Base-by-base conservation (phyloP, 2,888 invertebrate genomes). In the Alentia gelatinosa region DNA sequence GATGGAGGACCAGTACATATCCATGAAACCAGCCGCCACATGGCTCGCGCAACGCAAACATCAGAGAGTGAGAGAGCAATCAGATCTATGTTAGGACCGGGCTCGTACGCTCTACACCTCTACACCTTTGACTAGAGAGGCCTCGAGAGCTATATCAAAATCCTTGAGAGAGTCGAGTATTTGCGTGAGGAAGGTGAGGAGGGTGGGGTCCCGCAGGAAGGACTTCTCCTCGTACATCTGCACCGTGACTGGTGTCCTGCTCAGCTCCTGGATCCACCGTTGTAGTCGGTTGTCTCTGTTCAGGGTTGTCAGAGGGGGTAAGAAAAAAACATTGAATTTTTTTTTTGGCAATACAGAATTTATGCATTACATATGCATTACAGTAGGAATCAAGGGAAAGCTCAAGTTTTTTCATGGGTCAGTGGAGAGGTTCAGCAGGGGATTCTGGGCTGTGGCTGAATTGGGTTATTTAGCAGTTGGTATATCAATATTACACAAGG, bases 191-290 rank as follows among this genome's bases (percentile, higher is more conserved):
- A 98, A 98, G 93, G 98, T 98, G 92, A 98, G 97, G 63, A 99
- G 97, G 90, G 98, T 98, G 90, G 98, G 97, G 95, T 98, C 98
- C 91, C 99, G 97, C 92, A 99, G 97, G 96, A 99, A 99, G 90
- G 99, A 99, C 94, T 98, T 97, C 95, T 99, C 99, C 95, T 99
- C 99, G 95, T 98, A 99, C 98, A 99, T 98, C 95, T 98, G 98
- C 15, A 95, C 95, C 0, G 99, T 98, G 5, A 98, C 98, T 92
- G 98, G 98, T 30, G 98, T 98, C 94, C 97, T 97, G 0, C 99
- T 98, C 97, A 99, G 98, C 86, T 98, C 98, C n/a, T 98, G 97
- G 90, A 99, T 96, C 97, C 99, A 98, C 91, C 98, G 97, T 95
- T 99, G 98, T 90, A 99, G 97, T 42, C 95, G 94, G 92, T 96